Percentiles rank a stretch among this genome's conserved stretches.
These are phyloP conservation scores for Cerceris rybyensis DNA, from an alignment of 2,888 invertebrate genomes.

Conservation along the genomic window DNA sequence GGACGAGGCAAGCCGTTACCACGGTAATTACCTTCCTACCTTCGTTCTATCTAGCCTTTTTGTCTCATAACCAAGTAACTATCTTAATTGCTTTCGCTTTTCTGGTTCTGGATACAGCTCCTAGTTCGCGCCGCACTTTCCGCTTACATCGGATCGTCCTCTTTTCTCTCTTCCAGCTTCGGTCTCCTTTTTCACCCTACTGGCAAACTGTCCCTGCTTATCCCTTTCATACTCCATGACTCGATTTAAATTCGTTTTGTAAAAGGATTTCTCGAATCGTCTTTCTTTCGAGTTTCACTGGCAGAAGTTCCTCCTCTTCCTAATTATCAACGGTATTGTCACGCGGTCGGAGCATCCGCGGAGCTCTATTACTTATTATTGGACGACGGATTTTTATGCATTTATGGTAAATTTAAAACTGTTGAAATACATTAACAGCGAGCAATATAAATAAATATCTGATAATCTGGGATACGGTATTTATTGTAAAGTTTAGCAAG, in stretches of 20 bases:
- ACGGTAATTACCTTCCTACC: constrained; percentile 77
- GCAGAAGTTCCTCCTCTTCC: too few species aligned
- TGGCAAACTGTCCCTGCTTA: constrained; percentile 24
- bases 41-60: constrained; percentile 71
- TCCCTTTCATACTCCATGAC: constrained; percentile 22
- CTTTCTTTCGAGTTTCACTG: neutral
- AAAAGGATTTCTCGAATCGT: neutral
- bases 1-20: constrained; percentile 72
- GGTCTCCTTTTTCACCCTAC: neutral
- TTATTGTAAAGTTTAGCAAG: too few species aligned
- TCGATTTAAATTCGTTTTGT: constrained; percentile 44
- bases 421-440: too few species aligned
- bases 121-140: constrained; percentile 30
- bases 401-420: too few species aligned
- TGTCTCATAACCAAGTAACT: constrained; percentile 79
- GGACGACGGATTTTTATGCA: too few species aligned
- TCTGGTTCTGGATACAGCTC: constrained; percentile 63
- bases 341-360: too few species aligned
- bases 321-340: too few species aligned
- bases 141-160: neutral
- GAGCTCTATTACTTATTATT: neutral
- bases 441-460: too few species aligned
- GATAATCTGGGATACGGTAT: too few species aligned
- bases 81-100: constrained; percentile 78
- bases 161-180: constrained; percentile 4